These are phyloP conservation scores for Chrysomela aeneicollis DNA, from an alignment of 2,888 invertebrate genomes.

Conservation along the genomic window DNA sequence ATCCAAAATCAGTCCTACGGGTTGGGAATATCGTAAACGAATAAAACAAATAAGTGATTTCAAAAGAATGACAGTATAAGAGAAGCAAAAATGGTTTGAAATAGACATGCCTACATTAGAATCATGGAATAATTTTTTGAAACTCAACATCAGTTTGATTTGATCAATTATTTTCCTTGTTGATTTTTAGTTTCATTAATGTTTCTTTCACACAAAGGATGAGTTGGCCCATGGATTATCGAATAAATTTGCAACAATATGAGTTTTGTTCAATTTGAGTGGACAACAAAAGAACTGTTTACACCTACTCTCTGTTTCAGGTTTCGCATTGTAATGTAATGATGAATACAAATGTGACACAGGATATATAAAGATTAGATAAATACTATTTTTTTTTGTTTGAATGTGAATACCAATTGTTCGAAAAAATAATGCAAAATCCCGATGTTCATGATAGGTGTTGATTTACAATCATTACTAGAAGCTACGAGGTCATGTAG, in stretches of 20 bases:
- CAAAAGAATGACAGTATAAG: no score
- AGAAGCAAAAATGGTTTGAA: neutral
- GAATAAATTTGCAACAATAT: conserved; percentile 23
- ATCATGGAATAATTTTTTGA: no score
- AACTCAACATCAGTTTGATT: no score
- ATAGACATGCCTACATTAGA: no score
- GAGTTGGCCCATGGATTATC: conserved; percentile 21
- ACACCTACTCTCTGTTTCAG: conserved; percentile 21
- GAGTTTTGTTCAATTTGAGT: conserved; percentile 15
- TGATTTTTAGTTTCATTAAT: no score
- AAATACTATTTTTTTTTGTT: conserved; percentile 7
- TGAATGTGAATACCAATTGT: neutral
- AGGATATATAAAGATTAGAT: conserved; percentile 9
- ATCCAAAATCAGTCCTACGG: no score
- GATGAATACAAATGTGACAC: conserved; percentile 3
- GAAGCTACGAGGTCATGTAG: neutral
- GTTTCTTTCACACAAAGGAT: no score
- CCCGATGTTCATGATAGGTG: neutral
- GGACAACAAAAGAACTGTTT: conserved; percentile 18
- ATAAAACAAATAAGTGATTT: no score
- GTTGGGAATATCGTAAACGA: no score
- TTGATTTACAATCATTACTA: neutral
- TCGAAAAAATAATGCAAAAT: neutral
- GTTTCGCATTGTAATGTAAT: conserved; percentile 4
- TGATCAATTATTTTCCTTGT: no score